These are phyloP conservation scores for Lasiurus borealis DNA, from an alignment of 2,113 vertebrate genomes.

Conservation along the genomic window DNA sequence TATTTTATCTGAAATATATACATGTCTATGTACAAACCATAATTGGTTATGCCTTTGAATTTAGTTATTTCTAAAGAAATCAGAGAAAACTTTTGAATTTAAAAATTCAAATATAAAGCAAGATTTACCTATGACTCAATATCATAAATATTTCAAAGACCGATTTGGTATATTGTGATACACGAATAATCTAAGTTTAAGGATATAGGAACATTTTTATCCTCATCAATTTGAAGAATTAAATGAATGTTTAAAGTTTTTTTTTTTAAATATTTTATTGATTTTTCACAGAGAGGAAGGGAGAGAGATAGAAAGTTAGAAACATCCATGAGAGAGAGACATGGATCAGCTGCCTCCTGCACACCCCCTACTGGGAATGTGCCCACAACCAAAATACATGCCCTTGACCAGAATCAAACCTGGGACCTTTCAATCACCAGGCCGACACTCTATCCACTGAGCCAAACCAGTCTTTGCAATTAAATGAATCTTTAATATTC, in stretches of 20 bases:
- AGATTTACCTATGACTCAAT: neutral
- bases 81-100: neutral
- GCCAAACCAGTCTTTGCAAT: neutral
- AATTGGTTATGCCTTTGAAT: neutral
- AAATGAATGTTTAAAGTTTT: neutral
- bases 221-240: neutral
- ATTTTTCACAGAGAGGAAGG: too few relatives aligned
- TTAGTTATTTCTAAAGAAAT: slow-evolving; percentile 4
- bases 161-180: neutral
- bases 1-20: neutral
- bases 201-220: neutral
- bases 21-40: neutral
- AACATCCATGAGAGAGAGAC: too few relatives aligned
- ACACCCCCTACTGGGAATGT: too few relatives aligned
- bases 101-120: neutral
- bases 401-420: too few relatives aligned
- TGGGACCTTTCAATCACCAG: too few relatives aligned
- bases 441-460: too few relatives aligned
- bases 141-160: neutral
- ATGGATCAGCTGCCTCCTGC: too few relatives aligned
- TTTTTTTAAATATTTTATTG: too few relatives aligned
- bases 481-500: neutral
- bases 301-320: too few relatives aligned
- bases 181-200: neutral
- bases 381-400: too few relatives aligned